Evolutionary conservation across 2,888 invertebrate genomes (phyloP).

Genomic region (Capitulum mitella): DNA sequence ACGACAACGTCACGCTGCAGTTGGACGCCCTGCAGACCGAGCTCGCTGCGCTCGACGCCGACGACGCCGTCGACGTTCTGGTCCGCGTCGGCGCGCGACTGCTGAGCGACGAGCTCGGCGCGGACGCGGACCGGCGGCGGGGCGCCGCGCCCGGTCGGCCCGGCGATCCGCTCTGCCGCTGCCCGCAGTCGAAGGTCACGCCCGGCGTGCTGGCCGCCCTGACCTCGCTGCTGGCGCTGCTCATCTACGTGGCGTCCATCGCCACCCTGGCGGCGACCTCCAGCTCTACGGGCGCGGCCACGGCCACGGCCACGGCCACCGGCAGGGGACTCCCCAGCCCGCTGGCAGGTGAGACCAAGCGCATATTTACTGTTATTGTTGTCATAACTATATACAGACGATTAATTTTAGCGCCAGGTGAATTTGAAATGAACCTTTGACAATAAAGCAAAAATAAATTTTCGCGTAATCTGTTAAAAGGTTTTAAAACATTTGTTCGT

Average conservation of each 20-base stretch:
- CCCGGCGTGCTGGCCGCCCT: slow-evolving; percentile 13
- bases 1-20: neutral
- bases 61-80: slow-evolving; percentile 8
- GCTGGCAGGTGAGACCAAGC: neutral
- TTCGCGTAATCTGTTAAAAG: too few species aligned
- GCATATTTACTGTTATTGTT: too few species aligned
- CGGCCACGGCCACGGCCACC: neutral
- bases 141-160: neutral
- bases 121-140: neutral
- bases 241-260: slow-evolving; percentile 12
- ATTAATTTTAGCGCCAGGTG: too few species aligned
- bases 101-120: neutral
- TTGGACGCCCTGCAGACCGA: neutral
- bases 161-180: neutral
- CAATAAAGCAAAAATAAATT: too few species aligned
- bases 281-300: neutral
- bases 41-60: neutral
- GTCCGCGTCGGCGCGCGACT: neutral
- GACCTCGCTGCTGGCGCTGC: slow-evolving; percentile 9
- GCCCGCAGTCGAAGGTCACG: neutral
- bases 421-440: too few species aligned
- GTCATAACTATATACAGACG: too few species aligned
- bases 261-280: neutral
- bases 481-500: too few species aligned
- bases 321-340: neutral